Conservation (phyloP, 2,113 vertebrate genomes). For the Takifugu bimaculatus region DNA sequence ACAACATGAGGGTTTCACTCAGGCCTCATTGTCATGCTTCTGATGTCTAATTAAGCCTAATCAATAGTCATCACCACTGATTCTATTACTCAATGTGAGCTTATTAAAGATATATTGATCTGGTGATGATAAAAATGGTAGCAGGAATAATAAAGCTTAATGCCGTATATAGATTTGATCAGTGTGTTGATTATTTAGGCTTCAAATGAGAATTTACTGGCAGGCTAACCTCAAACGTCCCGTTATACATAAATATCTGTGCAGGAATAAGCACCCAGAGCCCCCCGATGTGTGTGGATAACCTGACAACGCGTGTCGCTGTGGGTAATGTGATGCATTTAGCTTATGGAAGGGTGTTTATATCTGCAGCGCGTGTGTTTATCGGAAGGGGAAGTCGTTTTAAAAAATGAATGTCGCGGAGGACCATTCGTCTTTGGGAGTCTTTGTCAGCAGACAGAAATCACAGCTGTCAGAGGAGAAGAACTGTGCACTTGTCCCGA, state of each 20-base stretch:
- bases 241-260: too few relatives aligned
- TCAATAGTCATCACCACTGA: constrained; percentile 33
- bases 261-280: too few relatives aligned
- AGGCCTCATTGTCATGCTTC: not conserved
- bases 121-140: not conserved
- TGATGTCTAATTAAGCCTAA: constrained; percentile 17
- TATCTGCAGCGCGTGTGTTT: constrained; percentile 24
- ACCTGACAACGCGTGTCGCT: constrained; percentile 1
- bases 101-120: constrained; percentile 10
- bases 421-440: constrained; percentile 34
- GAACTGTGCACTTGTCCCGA: constrained; percentile 65
- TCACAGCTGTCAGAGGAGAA: constrained; percentile 63
- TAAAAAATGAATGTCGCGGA: constrained; percentile 1
- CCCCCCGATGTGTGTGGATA: too few relatives aligned
- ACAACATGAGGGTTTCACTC: too few relatives aligned
- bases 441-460: constrained; percentile 67
- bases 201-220: too few relatives aligned
- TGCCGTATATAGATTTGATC: constrained; percentile 2
- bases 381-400: constrained; percentile 44
- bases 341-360: constrained; percentile 8
- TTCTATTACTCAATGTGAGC: constrained; percentile 4
- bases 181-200: not conserved
- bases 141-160: constrained; percentile 1
- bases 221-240: too few relatives aligned
- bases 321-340: constrained; percentile 4